Conservation (phyloP, 2,113 vertebrate genomes). For the Machaerirhynchus nigripectus region DNA sequence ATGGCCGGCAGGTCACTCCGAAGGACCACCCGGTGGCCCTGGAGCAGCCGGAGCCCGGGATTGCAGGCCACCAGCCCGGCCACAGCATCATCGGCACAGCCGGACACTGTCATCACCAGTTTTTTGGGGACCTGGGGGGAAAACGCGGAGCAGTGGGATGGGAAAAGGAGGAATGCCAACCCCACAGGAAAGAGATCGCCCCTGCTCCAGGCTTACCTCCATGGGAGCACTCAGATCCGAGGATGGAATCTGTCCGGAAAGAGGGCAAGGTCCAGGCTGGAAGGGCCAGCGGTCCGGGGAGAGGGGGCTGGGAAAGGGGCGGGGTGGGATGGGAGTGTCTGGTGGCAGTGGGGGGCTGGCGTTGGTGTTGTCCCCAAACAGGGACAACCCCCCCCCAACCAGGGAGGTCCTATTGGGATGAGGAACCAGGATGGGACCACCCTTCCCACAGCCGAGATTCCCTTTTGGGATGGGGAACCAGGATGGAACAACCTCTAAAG, state of each 20-base stretch:
- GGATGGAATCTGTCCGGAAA: neutral
- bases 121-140: conserved; percentile 77
- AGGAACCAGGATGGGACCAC: neutral
- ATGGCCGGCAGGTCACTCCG: conserved; percentile 78
- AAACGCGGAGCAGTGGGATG: neutral
- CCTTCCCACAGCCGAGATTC: neutral
- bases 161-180: neutral
- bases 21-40: conserved; percentile 85
- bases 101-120: conserved; percentile 77
- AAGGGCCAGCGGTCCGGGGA: neutral
- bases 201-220: neutral
- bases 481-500: neutral
- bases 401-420: neutral
- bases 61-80: conserved; percentile 79
- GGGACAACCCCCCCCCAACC: neutral
- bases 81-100: conserved; percentile 87
- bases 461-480: neutral
- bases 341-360: neutral
- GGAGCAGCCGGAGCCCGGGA: conserved; percentile 73
- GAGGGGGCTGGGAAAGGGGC: neutral
- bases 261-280: neutral
- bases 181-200: neutral
- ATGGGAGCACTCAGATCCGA: neutral
- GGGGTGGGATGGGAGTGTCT: neutral
- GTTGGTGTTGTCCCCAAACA: too few species aligned